A percentile compares a stretch with the other conserved stretches of the same genome.
Conservation (phyloP, 2,888 invertebrate genomes). For the Drosophila borborema region DNA sequence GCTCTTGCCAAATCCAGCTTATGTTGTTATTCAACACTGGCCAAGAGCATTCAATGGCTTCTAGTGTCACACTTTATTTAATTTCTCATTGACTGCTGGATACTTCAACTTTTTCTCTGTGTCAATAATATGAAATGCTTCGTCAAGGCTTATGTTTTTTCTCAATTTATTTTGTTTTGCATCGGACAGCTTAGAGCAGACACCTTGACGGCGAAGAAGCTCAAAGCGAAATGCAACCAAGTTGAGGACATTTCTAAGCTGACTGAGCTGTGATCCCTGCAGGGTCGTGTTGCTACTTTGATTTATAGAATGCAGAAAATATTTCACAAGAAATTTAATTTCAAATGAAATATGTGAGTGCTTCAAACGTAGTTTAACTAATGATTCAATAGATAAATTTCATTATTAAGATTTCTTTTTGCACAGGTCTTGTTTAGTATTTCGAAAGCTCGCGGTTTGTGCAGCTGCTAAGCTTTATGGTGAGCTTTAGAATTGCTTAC, state of each 20-base stretch:
- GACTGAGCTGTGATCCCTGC: background rate
- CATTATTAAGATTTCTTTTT: background rate
- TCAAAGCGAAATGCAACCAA: background rate
- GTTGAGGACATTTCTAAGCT: constrained; percentile 14
- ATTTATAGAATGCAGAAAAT: background rate
- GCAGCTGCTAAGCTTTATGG: constrained; percentile 29
- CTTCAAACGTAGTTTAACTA: background rate
- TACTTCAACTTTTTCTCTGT: constrained; percentile 3
- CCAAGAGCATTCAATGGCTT: background rate
- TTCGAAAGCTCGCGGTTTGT: constrained; percentile 33
- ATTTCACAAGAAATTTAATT: background rate
- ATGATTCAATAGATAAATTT: background rate
- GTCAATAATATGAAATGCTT: constrained; percentile 14
- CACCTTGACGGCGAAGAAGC: background rate
- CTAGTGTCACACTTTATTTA: background rate
- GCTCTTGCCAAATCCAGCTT: background rate
- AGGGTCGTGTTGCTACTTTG: background rate
- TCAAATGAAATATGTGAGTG: background rate
- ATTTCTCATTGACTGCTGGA: background rate
- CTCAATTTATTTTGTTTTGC: constrained; percentile 26
- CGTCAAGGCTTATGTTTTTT: background rate
- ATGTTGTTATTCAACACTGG: background rate
- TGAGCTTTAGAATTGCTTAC: constrained; percentile 23
- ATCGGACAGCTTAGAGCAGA: constrained; percentile 16
- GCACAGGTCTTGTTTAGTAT: background rate